A percentile compares a stretch with the other conserved stretches of the same genome.
phyloP scores from a whole-genome alignment of 2,113 vertebrate species.

The Urocolius indicus region DNA sequence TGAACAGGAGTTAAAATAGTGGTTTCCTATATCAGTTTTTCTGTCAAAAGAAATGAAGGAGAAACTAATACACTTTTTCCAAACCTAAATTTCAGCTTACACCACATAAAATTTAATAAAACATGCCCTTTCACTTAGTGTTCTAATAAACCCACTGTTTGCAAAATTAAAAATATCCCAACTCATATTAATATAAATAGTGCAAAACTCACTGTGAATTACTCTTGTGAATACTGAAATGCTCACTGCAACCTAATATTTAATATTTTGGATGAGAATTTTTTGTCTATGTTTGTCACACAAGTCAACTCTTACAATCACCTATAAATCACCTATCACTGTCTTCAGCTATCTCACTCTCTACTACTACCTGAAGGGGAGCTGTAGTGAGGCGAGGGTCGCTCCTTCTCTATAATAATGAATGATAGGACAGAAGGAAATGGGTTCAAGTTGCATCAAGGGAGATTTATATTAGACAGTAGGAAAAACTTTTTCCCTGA shows the following conservation, averaged over 20 bases:
- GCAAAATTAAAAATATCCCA: not conserved
- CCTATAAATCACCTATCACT: too few relatives aligned
- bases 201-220: not conserved
- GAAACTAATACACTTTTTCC: not conserved
- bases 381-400: too few relatives aligned
- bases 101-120: not conserved
- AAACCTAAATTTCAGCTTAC: not conserved
- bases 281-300: not conserved
- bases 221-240: not conserved
- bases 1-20: not conserved
- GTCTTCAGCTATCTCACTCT: too few relatives aligned
- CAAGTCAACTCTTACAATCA: not conserved
- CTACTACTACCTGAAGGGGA: too few relatives aligned
- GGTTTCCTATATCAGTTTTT: not conserved
- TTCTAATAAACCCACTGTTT: not conserved
- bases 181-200: not conserved
- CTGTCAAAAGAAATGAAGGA: not conserved
- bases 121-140: not conserved
- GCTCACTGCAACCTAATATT: not conserved
- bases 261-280: not conserved
- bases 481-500: too few relatives aligned
- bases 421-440: too few relatives aligned
- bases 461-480: too few relatives aligned
- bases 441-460: too few relatives aligned
- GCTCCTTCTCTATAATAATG: too few relatives aligned